Conservation (phyloP, 2,113 vertebrate species). For the Aythya baeri region DNA sequence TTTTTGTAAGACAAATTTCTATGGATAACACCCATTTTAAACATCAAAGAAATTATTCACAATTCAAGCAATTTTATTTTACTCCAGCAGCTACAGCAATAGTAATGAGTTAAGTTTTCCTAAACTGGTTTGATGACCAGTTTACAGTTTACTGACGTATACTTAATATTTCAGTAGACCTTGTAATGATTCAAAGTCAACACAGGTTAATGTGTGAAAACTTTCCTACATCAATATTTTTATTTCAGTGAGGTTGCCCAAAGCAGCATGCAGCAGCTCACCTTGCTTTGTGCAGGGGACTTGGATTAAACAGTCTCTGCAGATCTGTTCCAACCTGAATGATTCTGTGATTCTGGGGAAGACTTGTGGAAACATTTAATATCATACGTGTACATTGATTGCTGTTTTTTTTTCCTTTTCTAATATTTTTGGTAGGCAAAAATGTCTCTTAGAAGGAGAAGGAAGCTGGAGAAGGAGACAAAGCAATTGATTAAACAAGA, state of each 20-base stretch:
- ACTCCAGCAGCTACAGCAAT: background rate
- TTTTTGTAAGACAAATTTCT: background rate
- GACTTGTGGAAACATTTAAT: background rate
- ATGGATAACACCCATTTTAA: background rate
- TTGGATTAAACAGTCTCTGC: accelerated
- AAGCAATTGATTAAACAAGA: conserved; percentile 86
- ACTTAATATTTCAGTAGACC: background rate
- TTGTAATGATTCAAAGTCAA: background rate
- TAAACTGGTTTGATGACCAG: background rate
- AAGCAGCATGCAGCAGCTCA: background rate
- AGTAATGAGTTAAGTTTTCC: background rate
- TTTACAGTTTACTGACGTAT: background rate
- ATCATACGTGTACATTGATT: background rate
- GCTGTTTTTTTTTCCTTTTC: background rate
- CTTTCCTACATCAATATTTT: background rate
- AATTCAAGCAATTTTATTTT: background rate
- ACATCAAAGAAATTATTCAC: background rate
- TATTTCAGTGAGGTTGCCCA: background rate
- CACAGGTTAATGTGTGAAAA: background rate
- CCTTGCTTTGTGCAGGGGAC: background rate
- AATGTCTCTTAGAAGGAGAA: conserved; percentile 71
- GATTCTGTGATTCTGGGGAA: background rate
- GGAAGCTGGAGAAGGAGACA: conserved; percentile 82
- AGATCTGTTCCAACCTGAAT: background rate
- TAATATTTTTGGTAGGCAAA: conserved; percentile 60